Conservation (phyloP, 2,797 vertebrate species). For the Malurus leucopterus region DNA sequence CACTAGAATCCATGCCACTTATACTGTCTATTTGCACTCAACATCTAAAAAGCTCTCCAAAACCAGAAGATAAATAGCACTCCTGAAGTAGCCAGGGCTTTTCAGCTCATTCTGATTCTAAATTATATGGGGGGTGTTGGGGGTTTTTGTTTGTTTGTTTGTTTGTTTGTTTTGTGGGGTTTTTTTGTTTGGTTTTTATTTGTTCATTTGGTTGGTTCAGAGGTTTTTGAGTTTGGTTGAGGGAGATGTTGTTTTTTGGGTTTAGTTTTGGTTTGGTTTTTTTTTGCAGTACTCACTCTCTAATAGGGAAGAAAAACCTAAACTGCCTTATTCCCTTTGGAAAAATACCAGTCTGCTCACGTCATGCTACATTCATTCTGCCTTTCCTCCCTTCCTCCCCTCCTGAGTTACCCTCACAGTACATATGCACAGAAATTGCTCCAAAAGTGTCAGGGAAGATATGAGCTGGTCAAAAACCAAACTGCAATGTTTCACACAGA, state of each 20-base stretch:
- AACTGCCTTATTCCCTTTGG: not conserved
- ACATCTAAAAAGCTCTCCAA: not conserved
- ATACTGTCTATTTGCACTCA: not conserved
- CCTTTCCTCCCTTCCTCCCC: not conserved
- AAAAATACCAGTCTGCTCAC: not conserved
- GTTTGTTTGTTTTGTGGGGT: too few relatives aligned
- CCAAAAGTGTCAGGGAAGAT: not conserved
- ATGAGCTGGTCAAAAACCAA: not conserved
- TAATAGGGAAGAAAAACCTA: not conserved
- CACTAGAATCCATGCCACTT: not conserved
- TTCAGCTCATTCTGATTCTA: not conserved
- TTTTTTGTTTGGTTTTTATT: too few relatives aligned
- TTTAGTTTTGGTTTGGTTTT: not conserved
- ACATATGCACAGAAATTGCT: not conserved
- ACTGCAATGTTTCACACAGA: not conserved
- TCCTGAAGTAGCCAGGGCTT: not conserved
- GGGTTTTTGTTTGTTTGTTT: too few relatives aligned
- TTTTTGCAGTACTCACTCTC: not conserved
- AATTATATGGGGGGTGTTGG: not conserved
- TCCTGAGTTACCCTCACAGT: not conserved
- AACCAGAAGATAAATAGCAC: not conserved
- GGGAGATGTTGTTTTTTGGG: too few relatives aligned
- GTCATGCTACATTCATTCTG: not conserved
- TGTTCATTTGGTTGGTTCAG: too few relatives aligned
- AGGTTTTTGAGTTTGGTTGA: too few relatives aligned